Percentiles rank a stretch among this genome's conserved stretches.
Evolutionary conservation across 1,140 invertebrate genomes (phyloP).

Genomic region (Drosophila busckii): DNA sequence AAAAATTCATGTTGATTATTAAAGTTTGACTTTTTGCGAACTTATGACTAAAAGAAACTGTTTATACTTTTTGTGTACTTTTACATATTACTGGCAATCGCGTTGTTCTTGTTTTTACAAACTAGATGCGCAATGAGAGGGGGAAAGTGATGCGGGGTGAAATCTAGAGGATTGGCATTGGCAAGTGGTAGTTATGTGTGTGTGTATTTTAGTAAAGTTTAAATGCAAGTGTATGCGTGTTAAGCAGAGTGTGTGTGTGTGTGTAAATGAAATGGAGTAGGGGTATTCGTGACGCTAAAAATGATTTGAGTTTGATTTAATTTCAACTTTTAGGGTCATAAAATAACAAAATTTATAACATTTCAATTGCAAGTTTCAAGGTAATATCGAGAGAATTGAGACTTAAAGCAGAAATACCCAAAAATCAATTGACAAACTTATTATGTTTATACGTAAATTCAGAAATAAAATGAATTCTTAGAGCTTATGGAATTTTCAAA

Average conservation of each 20-base stretch:
- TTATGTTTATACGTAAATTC: too few species aligned
- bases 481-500: too few species aligned
- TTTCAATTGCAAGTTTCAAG: too few species aligned
- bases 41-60: constrained; percentile 53
- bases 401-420: too few species aligned
- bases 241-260: constrained; percentile 23
- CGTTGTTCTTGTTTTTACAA: constrained; percentile 23
- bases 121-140: constrained; percentile 27
- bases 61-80: too few species aligned
- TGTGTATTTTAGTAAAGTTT: constrained; percentile 1
- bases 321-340: too few species aligned
- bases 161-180: constrained; percentile 1
- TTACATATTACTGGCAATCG: constrained; percentile 6
- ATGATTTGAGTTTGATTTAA: too few species aligned
- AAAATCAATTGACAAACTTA: too few species aligned
- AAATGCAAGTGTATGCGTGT: constrained; percentile 20
- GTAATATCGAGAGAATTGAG: too few species aligned
- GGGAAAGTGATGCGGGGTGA: not conserved
- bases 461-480: too few species aligned
- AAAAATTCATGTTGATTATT: constrained; percentile 74
- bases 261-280: constrained; percentile 3
- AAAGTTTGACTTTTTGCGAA: constrained; percentile 54
- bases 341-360: too few species aligned
- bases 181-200: constrained; percentile 4
- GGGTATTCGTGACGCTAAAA: constrained; percentile 17